Evolutionary conservation across 2,797 vertebrate species (phyloP), one percentile per base, ranked within the genome.

Genomic region (Prionace glauca): DNA sequence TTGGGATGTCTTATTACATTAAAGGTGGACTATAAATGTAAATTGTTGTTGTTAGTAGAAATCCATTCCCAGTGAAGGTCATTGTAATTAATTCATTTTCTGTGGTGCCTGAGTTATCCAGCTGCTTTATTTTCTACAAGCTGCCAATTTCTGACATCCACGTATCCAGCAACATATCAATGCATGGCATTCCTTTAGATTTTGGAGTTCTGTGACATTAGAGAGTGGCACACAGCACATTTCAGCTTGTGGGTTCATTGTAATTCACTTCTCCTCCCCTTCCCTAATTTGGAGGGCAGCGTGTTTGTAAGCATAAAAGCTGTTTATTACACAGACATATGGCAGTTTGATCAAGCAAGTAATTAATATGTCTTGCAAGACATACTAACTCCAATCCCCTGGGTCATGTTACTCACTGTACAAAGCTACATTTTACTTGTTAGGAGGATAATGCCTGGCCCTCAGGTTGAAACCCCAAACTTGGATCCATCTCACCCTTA

Each of bases 261-360:
- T n/a, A 92, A 11, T 8, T 36, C 90, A 41, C 90, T 26, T 69
- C 90, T 41, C 87, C 50, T 62, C 87, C 50, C 26, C 60, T 8
- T 65, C 62, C 32, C n/a, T 69, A 29, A 67, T 69, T 24, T 69
- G 65, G 90, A 67, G 62, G 20, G 62, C 20, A 92, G 90, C 32
- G 26, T 3, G 67, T 92, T 92, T 92, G 65, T 12, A 67, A 24
- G n/a, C 67, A 36, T 22, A 69, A 41, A 67, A 67, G n/a, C 62
- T 92, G 90, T 92, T 92, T 69, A 92, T 69, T 92, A 10, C 90
- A 69, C n/a, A 92, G 41, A 69, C 62, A 41, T 41, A 41, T 41
- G n/a, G 56, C 62, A 92, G 67, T 92, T 69, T 92, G 90, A n/a
- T 92, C 90, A 69, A 92, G 90, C 62, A 67, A 67, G 32, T 67